A percentile compares a stretch with the other conserved stretches of the same genome.
phyloP scores from a whole-genome alignment of 2,888 invertebrate species.

The Ditylenchus weischeri region DNA sequence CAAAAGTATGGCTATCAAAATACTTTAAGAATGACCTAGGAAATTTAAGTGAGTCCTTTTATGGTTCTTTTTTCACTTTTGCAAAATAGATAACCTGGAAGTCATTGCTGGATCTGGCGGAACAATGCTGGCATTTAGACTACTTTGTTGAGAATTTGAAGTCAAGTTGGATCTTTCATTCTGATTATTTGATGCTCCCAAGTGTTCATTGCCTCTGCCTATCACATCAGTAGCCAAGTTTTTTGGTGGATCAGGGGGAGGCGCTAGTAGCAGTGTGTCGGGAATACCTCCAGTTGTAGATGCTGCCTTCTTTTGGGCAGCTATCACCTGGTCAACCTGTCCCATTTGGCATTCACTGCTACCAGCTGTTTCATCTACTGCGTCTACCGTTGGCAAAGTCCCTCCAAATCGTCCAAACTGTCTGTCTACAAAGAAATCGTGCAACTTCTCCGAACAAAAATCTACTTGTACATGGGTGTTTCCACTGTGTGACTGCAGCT shows the following conservation, averaged over 20 bases:
- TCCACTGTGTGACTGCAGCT: background rate
- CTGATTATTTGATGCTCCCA: too few relatives aligned
- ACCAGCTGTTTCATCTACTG: background rate
- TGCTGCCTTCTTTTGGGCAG: background rate
- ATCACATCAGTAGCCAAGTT: background rate
- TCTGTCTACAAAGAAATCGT: slow-evolving; percentile 84
- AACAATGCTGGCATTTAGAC: too few relatives aligned
- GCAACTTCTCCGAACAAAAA: slow-evolving; percentile 61
- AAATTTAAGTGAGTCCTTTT: too few relatives aligned
- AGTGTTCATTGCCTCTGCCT: too few relatives aligned
- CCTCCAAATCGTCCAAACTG: slow-evolving; percentile 25
- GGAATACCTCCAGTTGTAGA: background rate
- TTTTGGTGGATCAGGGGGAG: slow-evolving; percentile 3
- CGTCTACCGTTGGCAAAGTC: background rate
- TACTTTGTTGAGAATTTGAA: too few relatives aligned
- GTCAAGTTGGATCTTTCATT: too few relatives aligned
- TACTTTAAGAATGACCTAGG: too few relatives aligned
- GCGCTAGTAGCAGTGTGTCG: slow-evolving; percentile 8
- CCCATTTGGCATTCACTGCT: background rate
- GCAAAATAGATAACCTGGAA: background rate
- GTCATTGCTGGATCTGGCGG: slow-evolving; percentile 11
- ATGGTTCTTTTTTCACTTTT: background rate
- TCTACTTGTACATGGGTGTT: slow-evolving; percentile 17
- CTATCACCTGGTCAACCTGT: background rate
- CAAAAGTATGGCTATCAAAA: too few relatives aligned